phyloP scores from a whole-genome alignment of 1,140 invertebrate species.

The Diorhabda elongata region DNA sequence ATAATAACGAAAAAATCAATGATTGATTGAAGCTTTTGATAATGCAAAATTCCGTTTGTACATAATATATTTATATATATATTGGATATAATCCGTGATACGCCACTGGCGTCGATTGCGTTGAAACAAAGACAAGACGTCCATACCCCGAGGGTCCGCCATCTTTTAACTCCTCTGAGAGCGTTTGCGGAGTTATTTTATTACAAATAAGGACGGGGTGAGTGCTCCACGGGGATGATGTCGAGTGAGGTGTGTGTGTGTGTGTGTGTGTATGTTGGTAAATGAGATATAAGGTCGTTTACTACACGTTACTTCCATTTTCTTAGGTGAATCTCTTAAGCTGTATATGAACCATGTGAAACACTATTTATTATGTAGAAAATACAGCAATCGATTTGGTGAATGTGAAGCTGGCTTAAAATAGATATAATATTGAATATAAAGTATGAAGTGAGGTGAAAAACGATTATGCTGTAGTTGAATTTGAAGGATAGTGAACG shows the following conservation, averaged over 20 bases:
- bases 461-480: too few relatives aligned
- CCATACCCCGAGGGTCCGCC: constrained; percentile 35
- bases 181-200: constrained; percentile 48
- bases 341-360: neutral
- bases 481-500: too few relatives aligned
- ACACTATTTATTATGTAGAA: too few relatives aligned
- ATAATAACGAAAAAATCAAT: neutral
- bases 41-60: neutral
- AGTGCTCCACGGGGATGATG: constrained; percentile 40
- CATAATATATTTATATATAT: neutral
- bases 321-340: constrained; percentile 6
- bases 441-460: too few relatives aligned
- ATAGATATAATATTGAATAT: too few relatives aligned
- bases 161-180: constrained; percentile 43
- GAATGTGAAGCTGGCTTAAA: too few relatives aligned
- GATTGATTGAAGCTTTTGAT: neutral
- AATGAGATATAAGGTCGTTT: constrained; percentile 41
- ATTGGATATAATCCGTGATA: neutral
- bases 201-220: constrained; percentile 47
- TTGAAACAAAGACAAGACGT: constrained; percentile 33
- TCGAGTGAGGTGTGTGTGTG: constrained; percentile 42
- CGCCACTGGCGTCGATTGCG: constrained; percentile 6
- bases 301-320: constrained; percentile 29
- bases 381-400: too few relatives aligned
- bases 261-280: constrained; percentile 24